These are phyloP conservation scores for Eleginops maclovinus DNA, from an alignment of 2,113 vertebrate genomes.

Conservation along the genomic window DNA sequence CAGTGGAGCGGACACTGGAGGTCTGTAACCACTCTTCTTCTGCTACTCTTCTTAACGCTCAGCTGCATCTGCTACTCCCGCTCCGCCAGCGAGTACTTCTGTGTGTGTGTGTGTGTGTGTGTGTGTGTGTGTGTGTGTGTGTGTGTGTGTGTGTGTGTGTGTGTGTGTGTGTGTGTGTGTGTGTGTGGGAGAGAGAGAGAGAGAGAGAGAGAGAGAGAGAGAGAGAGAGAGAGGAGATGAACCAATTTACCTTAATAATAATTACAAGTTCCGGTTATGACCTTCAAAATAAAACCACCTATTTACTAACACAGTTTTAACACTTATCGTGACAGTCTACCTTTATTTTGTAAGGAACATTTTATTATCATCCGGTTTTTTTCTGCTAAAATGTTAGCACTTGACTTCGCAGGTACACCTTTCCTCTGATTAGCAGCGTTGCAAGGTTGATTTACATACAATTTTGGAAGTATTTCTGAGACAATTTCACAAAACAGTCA, in stretches of 20 bases:
- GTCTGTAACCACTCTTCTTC: constrained; percentile 15
- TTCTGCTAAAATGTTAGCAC: rapidly evolving
- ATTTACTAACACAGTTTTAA: rapidly evolving
- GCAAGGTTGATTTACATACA: neutral
- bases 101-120: constrained; percentile 13
- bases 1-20: constrained; percentile 5
- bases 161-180: no score
- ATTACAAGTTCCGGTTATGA: rapidly evolving
- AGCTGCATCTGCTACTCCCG: neutral
- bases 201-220: constrained; percentile 27
- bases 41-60: constrained; percentile 3
- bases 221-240: neutral
- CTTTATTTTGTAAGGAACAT: constrained; percentile 52
- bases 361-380: neutral
- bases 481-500: neutral
- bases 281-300: constrained; percentile 18
- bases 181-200: constrained; percentile 3
- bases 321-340: rapidly evolving
- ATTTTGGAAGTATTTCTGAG: neutral
- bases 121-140: no score
- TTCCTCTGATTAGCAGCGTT: constrained; percentile 5
- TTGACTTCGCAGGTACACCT: constrained; percentile 38
- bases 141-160: no score
- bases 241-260: neutral
- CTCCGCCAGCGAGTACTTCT: constrained; percentile 26